Evolutionary conservation across 1,140 invertebrate genomes (phyloP).

Genomic region (Leptoteleia sp.): DNA sequence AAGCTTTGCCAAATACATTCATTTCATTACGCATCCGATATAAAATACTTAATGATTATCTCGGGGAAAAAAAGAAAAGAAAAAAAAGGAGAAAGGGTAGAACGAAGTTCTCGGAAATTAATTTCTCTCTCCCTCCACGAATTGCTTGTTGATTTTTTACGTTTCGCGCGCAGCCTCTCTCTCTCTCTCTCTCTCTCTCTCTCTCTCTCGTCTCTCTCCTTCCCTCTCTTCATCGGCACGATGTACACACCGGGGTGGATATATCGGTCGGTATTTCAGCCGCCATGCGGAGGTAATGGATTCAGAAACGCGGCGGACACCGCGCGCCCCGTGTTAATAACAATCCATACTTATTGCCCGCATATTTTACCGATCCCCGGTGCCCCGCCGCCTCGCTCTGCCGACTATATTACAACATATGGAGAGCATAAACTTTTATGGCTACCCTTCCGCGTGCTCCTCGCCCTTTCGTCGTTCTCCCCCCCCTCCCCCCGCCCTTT

Average conservation of each 20-base stretch:
- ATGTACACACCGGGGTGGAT: conserved; percentile 79
- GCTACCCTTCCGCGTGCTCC: conserved; percentile 77
- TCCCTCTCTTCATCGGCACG: conserved; percentile 67
- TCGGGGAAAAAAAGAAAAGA: too few species aligned
- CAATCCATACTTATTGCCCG: conserved; percentile 82
- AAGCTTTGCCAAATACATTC: too few species aligned
- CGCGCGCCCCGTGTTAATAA: conserved; percentile 82
- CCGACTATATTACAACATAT: conserved; percentile 82
- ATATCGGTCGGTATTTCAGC: conserved; percentile 82
- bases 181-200: too few species aligned
- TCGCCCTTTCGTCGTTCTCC: conserved; percentile 54
- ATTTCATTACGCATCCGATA: too few species aligned
- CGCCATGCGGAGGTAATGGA: conserved; percentile 82
- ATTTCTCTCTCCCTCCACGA: too few species aligned
- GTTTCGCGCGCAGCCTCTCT: conserved; percentile 9
- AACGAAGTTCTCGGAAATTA: too few species aligned
- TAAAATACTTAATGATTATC: too few species aligned
- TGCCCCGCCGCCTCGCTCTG: conserved; percentile 77
- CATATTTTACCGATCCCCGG: conserved; percentile 82
- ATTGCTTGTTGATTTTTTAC: conserved; percentile 37
- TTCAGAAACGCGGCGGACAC: conserved; percentile 81
- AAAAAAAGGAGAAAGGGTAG: too few species aligned
- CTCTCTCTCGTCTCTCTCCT: conserved; percentile 21
- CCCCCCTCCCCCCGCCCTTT: too few species aligned
- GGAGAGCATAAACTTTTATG: conserved; percentile 82